These are phyloP conservation scores for Arrhopalites spinosus DNA, from an alignment of 2,888 invertebrate species.

Conservation along the genomic window DNA sequence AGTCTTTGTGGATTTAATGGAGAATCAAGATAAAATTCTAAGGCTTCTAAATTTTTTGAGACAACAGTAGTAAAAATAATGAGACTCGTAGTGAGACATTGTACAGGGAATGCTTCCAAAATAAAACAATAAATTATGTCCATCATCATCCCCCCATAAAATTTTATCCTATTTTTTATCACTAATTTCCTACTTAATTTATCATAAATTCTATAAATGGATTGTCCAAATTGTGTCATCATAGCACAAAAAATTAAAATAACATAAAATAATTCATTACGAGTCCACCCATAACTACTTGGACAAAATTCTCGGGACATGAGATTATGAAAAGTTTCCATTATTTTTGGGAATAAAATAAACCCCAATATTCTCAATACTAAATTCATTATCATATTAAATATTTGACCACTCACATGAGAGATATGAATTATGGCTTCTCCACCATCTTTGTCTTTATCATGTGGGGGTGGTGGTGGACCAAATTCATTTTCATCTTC, in stretches of 20 bases:
- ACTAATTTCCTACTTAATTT: not conserved
- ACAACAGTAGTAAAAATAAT: slow-evolving; percentile 15
- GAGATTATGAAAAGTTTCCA: not conserved
- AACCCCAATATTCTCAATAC: slow-evolving; percentile 1
- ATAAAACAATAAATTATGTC: slow-evolving; percentile 3
- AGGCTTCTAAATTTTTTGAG: not conserved
- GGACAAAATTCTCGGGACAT: slow-evolving; percentile 8
- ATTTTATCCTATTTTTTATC: not conserved
- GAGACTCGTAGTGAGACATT: slow-evolving; percentile 5
- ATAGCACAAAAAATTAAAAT: not conserved
- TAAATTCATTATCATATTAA: slow-evolving; percentile 6
- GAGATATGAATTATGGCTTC: not conserved
- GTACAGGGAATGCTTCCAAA: not conserved
- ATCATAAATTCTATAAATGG: not conserved
- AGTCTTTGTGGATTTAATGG: not conserved
- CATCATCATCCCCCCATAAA: not conserved
- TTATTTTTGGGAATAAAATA: not conserved
- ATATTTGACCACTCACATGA: not conserved
- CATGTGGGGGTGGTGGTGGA: not conserved
- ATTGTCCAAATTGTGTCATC: not conserved
- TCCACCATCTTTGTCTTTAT: not conserved
- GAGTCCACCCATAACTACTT: slow-evolving; percentile 10
- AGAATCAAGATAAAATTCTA: not conserved
- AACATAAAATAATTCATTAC: not conserved
- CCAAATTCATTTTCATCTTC: no score